phyloP scores from a whole-genome alignment of 2,797 vertebrate genomes.

The Distichodus sexfasciatus region DNA sequence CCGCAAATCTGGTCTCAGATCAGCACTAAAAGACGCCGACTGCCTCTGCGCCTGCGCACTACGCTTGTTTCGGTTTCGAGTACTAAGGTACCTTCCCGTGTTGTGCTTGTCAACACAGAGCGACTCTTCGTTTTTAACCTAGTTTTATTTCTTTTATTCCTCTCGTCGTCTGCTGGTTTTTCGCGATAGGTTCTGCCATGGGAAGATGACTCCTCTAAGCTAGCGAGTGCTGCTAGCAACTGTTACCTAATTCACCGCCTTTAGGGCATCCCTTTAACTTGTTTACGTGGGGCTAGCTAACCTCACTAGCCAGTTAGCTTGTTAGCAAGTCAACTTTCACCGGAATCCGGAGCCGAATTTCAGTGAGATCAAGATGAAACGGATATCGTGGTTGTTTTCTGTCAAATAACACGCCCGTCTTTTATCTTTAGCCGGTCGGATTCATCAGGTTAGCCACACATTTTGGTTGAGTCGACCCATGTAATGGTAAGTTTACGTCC shows the following conservation, averaged over 20 bases:
- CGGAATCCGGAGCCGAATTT: not conserved
- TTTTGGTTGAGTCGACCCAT: constrained; percentile 14
- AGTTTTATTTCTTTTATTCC: not conserved
- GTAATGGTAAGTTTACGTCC: constrained; percentile 18
- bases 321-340: not conserved
- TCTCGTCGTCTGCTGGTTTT: not conserved
- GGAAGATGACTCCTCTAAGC: constrained; percentile 31
- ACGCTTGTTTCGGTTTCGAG: constrained; percentile 39
- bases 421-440: constrained; percentile 11
- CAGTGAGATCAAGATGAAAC: constrained; percentile 33
- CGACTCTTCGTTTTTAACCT: not conserved
- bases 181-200: constrained; percentile 1
- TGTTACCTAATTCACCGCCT: constrained; percentile 20
- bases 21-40: not conserved
- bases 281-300: constrained; percentile 44
- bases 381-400: constrained; percentile 13
- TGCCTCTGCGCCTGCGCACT: constrained; percentile 17
- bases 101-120: not conserved
- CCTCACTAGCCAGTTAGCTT: not conserved
- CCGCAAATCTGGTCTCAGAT: not conserved
- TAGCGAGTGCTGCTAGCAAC: constrained; percentile 9
- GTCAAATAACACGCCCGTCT: constrained; percentile 25
- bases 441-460: constrained; percentile 33
- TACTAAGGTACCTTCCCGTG: constrained; percentile 4
- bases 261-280: constrained; percentile 27